Base-by-base conservation (phyloP, 2,888 invertebrate species). In the Oscheius sp. region DNA sequence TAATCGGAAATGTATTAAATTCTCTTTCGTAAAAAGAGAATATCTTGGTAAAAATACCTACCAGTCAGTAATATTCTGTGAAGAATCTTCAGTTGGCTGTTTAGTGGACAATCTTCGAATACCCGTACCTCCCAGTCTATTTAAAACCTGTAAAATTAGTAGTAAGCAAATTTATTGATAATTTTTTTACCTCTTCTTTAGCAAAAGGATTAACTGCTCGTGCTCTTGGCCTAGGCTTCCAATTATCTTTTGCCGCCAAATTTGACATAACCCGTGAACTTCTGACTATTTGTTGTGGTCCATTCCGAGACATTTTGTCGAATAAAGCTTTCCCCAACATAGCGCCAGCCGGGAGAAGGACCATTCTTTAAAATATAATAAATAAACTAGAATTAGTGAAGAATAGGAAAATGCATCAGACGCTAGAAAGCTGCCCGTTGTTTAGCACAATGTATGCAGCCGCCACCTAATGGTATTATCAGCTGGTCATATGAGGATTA, bases 61-160 rank as follows among this genome's bases (percentile, higher is more conserved):
- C 69, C 76, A 73, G 9, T 76, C 63, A 2, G 76, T 53, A 13
- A 66, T 68, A 12, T 74, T 74, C 13, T 59, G 13, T 2, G 75
- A 68, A 13, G 45, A 68, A 21, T 53, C 45, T 25, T 56, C 41
- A 29, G 72, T 49, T n/a, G 49, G 70, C 25, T 73, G 68, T 35
- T 35, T 18, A 18, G 27, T 55, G 16, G 64, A 49, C 23, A 69
- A 45, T n/a, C 46, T 63, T 68, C 77, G 25, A 16, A 79, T 56
- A 0, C 72, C 64, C 2, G 56, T 49, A 35, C 79, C 75, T 18
- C 79, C 77, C 27, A 75, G 27, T 63, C 76, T 52, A 25, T 69
- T 56, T n/a, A 74, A n/a, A 13, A 78, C 49, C 74, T 78, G 13
- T 49, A 18, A 21, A 49, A 49, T 7, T 18, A 49, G 13, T 5